Percentiles rank a stretch among this genome's conserved stretches.
Conservation (phyloP, 2,888 invertebrate species). For the Leptinotarsa rubiginosa region DNA sequence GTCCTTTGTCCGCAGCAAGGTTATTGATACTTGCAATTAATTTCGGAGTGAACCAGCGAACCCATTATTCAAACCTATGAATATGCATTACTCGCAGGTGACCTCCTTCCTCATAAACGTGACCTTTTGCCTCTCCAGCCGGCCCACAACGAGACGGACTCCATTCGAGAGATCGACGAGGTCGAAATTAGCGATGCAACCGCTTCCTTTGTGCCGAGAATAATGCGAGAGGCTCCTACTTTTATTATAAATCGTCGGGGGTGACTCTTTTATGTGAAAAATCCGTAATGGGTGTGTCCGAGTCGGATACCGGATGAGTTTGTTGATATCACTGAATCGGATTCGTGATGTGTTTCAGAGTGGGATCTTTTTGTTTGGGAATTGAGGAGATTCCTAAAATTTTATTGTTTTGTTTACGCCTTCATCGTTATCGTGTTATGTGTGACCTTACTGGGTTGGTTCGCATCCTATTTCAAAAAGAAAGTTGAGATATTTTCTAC, state of each 20-base stretch:
- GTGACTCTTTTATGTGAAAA: constrained; percentile 6
- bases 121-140: constrained; percentile 1
- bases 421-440: too few relatives aligned
- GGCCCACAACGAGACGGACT: constrained; percentile 7
- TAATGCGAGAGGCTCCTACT: constrained; percentile 49
- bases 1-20: constrained; percentile 11
- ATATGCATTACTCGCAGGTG: constrained; percentile 24
- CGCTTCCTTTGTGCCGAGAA: constrained; percentile 44
- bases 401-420: too few relatives aligned
- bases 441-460: too few relatives aligned
- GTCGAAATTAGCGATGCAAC: constrained; percentile 38
- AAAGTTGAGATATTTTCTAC: too few relatives aligned
- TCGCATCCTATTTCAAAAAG: too few relatives aligned
- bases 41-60: neutral
- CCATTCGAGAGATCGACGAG: neutral
- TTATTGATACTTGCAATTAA: constrained; percentile 28
- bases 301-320: neutral
- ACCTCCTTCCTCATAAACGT: constrained; percentile 21
- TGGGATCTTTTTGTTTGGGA: too few relatives aligned
- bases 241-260: constrained; percentile 47
- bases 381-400: too few relatives aligned
- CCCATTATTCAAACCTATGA: constrained; percentile 21
- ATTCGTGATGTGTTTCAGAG: neutral
- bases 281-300: neutral
- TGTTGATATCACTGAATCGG: neutral